Evolutionary conservation across 1,140 invertebrate species (phyloP), one percentile per base, ranked within the genome.

Genomic region (Drosophila rufa): DNA sequence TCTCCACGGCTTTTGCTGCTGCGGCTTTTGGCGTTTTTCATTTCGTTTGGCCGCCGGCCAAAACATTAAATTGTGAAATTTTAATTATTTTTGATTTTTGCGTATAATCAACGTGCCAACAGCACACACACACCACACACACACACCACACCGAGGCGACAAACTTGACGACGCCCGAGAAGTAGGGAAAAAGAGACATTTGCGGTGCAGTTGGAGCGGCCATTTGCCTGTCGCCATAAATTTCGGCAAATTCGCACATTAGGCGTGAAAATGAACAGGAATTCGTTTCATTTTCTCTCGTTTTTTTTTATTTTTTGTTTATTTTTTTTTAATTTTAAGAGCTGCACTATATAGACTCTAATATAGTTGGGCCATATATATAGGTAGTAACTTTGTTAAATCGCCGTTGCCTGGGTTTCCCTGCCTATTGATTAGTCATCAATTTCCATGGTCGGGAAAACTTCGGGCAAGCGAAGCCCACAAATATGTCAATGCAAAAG

Each of bases 41-140:
- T 80, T 79, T 68, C 69, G 51, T 67, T 91, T 87, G 83, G 80
- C 75, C 17, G 33, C 38, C 67, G 61, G 75, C 84, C 89, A 89
- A 84, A 91, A 91, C 79, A 91, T 89, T 79, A 85, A 90, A 80
- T 91, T 91, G 77, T 83, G 80, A 91, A 91, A 91, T 91, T 91
- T 92, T 90, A 91, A 91, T 91, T 91, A 91, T 90, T 92, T 91
- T 91, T 91, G 90, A 91, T 91, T 91, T 91, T 91, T 91, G 85
- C 83, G 89, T 82, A 90, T 86, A 89, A 91, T 91, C 89, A 89
- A 90, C 85, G 85, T 87, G 84, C 81, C 81, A 84, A 90, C 84
- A 79, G 64, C 64, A 75, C 36, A 38, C 36, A 38, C 36, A 38
- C 55, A 30, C 17, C 55, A 50, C 33, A 55, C 40, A 43, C 42